phyloP scores from a whole-genome alignment of 2,113 vertebrate genomes.

The Callithrix jacchus region DNA sequence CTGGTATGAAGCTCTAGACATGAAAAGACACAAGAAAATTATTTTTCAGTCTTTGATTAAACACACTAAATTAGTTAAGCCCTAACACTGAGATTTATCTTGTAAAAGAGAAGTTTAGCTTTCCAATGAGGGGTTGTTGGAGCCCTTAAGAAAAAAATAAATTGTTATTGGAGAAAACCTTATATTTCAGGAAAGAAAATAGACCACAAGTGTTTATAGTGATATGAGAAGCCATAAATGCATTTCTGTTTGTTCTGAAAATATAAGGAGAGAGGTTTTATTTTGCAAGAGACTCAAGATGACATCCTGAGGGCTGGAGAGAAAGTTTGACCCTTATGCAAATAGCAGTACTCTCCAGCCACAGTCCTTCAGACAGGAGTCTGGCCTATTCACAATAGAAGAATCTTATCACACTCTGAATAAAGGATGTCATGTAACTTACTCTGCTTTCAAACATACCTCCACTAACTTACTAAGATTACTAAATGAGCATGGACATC shows the following conservation, averaged over 20 bases:
- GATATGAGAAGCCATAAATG: neutral
- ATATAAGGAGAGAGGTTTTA: neutral
- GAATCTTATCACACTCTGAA: neutral
- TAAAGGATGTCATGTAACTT: neutral
- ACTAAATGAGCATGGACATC: neutral
- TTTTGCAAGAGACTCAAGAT: neutral
- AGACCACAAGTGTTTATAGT: neutral
- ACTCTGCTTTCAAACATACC: neutral
- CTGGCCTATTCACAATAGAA: neutral
- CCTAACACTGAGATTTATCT: conserved; percentile 64
- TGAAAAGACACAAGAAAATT: conserved; percentile 56
- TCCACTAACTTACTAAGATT: neutral
- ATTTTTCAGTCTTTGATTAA: conserved; percentile 77
- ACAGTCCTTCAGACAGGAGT: neutral
- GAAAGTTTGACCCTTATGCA: neutral
- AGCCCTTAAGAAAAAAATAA: conserved; percentile 64
- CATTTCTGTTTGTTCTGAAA: conserved; percentile 35
- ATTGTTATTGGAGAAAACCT: conserved; percentile 38
- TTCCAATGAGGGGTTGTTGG: conserved; percentile 45
- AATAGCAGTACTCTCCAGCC: neutral
- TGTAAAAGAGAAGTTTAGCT: conserved; percentile 59
- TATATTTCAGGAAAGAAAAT: conserved; percentile 51
- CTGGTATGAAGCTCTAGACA: conserved; percentile 70
- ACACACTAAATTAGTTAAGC: conserved; percentile 73
- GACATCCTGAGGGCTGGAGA: neutral